Conservation (phyloP, 2,797 vertebrate species). For the Myioborus miniatus region DNA sequence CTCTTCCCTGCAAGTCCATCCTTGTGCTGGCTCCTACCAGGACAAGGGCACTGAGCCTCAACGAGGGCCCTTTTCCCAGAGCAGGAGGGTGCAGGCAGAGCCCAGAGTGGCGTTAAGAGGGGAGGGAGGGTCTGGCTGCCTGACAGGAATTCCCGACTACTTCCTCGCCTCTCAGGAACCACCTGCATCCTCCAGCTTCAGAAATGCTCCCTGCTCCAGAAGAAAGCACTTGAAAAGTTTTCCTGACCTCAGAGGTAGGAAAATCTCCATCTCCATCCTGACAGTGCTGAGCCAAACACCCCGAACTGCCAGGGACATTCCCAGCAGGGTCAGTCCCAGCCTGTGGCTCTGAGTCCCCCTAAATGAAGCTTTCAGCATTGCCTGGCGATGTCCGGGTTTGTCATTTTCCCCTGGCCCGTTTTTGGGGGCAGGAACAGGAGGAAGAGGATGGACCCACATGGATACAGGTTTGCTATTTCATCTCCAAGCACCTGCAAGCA, state of each 20-base stretch:
- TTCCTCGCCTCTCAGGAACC: background rate
- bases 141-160: fast-evolving
- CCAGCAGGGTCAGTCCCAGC: background rate
- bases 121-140: background rate
- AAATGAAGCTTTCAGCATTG: background rate
- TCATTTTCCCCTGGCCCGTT: fast-evolving
- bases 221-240: background rate
- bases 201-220: background rate
- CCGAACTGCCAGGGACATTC: background rate
- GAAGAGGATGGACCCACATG: background rate
- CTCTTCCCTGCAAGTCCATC: background rate
- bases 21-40: background rate
- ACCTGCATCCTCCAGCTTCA: background rate
- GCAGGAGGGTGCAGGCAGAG: background rate
- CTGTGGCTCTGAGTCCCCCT: background rate
- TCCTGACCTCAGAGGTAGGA: background rate
- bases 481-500: background rate
- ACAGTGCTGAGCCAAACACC: background rate
- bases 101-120: background rate
- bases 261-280: background rate
- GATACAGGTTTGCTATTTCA: background rate
- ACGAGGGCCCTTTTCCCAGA: background rate
- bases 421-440: background rate
- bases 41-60: background rate
- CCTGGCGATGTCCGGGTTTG: background rate